Base-by-base conservation (phyloP, 2,888 invertebrate genomes). In the Campaea margaritaria region DNA sequence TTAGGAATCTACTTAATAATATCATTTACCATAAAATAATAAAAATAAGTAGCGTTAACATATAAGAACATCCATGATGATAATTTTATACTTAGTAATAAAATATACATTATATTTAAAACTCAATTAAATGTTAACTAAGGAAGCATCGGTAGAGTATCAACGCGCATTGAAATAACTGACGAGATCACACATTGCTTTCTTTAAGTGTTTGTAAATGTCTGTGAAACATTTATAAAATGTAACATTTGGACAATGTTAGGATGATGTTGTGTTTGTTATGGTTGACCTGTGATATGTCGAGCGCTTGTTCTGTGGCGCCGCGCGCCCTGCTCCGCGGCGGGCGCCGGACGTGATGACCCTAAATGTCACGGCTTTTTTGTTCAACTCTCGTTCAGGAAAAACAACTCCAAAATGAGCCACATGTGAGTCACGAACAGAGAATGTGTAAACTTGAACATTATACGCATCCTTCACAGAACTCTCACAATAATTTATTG, bases 401-500 rank as follows among this genome's bases (percentile, higher is more conserved):
- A n/a, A n/a, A n/a, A n/a, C n/a, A 21, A 5, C 5, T 21, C 21
- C 2, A 21, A 21, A 21, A 21, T 21, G 21, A 21, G n/a, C n/a
- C n/a, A n/a, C n/a, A n/a, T n/a, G n/a, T n/a, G n/a, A n/a, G n/a
- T n/a, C n/a, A n/a, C n/a, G n/a, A n/a, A n/a, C n/a, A 21, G 21
- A 21, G 21, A 3, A 3, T 21, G 21, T 21, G 21, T 21, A 5
- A 21, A 31, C 38, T 48, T 36, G 31, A 14, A 34, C 15, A 21
- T 34, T 27, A 16, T 43, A 43, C 36, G 36, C 52, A 43, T 14
- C 42, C 42, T 50, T 38, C 47, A 28, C 53, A 45, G 48, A 42
- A 45, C 34, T 39, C 54, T 59, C 60, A 60, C 60, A 51, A 55
- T 60, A 60, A 31, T 60, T 60, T 50, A 53, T 53, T 62, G 53